Conservation (phyloP, 1,140 invertebrate species). For the Rhynchophorus ferrugineus region DNA sequence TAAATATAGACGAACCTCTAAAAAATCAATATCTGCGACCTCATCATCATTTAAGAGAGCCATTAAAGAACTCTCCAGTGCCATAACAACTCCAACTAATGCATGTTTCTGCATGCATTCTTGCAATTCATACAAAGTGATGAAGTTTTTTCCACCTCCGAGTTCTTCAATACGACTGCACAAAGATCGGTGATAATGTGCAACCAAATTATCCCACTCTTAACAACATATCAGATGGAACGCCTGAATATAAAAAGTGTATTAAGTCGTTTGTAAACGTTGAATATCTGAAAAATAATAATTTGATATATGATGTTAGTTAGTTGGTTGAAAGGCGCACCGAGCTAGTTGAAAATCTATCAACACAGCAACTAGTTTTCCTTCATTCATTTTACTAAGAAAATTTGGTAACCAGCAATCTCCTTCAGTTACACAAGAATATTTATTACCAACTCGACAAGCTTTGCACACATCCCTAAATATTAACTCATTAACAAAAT, state of each 20-base stretch:
- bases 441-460: conserved; percentile 20
- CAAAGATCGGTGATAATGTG: conserved; percentile 44
- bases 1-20: conserved; percentile 26
- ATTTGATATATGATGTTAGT: background rate
- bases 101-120: conserved; percentile 23
- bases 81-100: conserved; percentile 28
- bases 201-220: conserved; percentile 41
- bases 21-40: conserved; percentile 26
- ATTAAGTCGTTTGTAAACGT: conserved; percentile 46
- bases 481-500: background rate
- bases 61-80: conserved; percentile 30
- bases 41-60: conserved; percentile 32
- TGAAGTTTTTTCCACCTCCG: conserved; percentile 24
- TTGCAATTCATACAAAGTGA: conserved; percentile 21
- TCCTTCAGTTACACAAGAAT: conserved; percentile 57
- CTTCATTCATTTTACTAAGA: conserved; percentile 46
- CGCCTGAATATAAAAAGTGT: conserved; percentile 48
- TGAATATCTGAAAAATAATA: conserved; percentile 32
- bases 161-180: conserved; percentile 29
- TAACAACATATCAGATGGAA: conserved; percentile 40
- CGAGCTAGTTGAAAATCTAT: conserved; percentile 64
- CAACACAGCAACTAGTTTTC: conserved; percentile 43
- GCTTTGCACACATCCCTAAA: background rate
- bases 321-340: conserved; percentile 26
- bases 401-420: conserved; percentile 71